phyloP scores from a whole-genome alignment of 1,140 invertebrate genomes.

The Nebria ingens region DNA sequence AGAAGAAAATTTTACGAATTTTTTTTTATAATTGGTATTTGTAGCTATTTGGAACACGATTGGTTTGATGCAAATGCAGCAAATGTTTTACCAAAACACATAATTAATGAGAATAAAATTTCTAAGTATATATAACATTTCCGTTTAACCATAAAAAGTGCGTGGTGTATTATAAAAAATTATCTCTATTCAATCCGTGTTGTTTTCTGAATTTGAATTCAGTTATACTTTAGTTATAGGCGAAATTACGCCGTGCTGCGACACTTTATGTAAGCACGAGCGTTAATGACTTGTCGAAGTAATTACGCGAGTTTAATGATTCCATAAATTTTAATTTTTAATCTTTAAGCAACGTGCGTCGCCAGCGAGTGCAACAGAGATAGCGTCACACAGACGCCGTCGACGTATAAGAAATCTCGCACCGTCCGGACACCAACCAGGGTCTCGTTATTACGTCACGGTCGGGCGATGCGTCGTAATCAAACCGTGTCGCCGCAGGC shows the following conservation, averaged over 20 bases:
- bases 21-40: too few species aligned
- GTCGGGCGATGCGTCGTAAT: slow-evolving; percentile 1
- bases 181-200: too few species aligned
- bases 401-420: neutral
- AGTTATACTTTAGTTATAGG: too few species aligned
- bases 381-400: neutral
- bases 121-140: too few species aligned
- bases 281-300: slow-evolving; percentile 9
- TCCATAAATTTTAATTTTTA: slow-evolving; percentile 10
- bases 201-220: too few species aligned
- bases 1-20: too few species aligned
- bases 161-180: too few species aligned
- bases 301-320: slow-evolving; percentile 9
- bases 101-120: too few species aligned
- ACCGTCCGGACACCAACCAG: neutral
- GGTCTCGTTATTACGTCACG: slow-evolving; percentile 3
- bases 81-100: too few species aligned
- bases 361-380: neutral
- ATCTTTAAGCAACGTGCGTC: slow-evolving; percentile 4
- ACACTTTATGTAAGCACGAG: slow-evolving; percentile 5
- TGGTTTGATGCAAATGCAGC: too few species aligned
- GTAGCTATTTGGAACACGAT: too few species aligned
- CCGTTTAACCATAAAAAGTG: too few species aligned
- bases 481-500: slow-evolving; percentile 1
- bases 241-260: neutral